phyloP scores from a whole-genome alignment of 2,888 invertebrate genomes.

The Caenorhabditis sulstoni region DNA sequence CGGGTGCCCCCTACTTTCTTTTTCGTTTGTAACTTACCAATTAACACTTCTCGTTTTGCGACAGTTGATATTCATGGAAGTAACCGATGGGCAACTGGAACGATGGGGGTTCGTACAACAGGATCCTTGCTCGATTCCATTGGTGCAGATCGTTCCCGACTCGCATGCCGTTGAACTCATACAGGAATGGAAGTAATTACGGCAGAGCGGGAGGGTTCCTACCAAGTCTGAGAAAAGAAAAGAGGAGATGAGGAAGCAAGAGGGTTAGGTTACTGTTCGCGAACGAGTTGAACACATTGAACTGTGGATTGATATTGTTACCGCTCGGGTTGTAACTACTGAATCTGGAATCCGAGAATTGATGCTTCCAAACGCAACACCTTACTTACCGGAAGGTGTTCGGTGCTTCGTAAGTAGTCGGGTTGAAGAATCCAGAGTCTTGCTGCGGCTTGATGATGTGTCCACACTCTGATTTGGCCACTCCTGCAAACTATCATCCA shows the following conservation, averaged over 20 bases:
- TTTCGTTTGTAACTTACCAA: conserved; percentile 54
- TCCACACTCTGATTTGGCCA: conserved; percentile 63
- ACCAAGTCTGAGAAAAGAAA: conserved; percentile 40
- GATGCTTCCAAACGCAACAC: background rate
- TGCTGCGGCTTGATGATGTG: conserved; percentile 44
- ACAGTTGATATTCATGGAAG: conserved; percentile 66
- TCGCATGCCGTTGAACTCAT: conserved; percentile 65
- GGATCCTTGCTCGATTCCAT: conserved; percentile 61
- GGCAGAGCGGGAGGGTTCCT: conserved; percentile 59
- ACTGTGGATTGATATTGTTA: conserved; percentile 49
- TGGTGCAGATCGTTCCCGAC: conserved; percentile 67
- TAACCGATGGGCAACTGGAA: conserved; percentile 62
- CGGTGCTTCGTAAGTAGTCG: conserved; percentile 23
- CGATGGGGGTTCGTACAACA: conserved; percentile 66
- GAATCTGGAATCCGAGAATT: conserved; percentile 30
- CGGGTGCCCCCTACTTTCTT: conserved; percentile 74
- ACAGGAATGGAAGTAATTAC: conserved; percentile 70
- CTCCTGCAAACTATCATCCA: conserved; percentile 20
- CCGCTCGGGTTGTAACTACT: conserved; percentile 36
- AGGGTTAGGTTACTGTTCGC: conserved; percentile 14
- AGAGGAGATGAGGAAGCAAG: background rate
- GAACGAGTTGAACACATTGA: conserved; percentile 38
- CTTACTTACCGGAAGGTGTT: conserved; percentile 12
- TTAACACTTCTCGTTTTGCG: conserved; percentile 68
- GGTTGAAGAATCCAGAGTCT: conserved; percentile 37